Conservation (phyloP, 37 sponge, comb jelly and placozoan genomes). For the Geodia barretti region DNA sequence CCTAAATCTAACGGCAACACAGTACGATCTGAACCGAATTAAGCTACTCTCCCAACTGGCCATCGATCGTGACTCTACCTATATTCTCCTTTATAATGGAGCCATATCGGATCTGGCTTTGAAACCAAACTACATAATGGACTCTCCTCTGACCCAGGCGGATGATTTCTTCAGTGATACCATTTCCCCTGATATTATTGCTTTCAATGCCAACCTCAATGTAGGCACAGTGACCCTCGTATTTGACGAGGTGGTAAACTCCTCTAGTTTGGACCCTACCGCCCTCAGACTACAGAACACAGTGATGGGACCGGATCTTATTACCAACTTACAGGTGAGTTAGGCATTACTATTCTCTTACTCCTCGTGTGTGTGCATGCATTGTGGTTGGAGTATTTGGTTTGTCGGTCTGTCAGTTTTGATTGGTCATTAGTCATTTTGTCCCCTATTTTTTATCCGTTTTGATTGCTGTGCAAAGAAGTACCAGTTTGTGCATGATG, state of each 20-base stretch:
- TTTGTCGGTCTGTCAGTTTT: no score
- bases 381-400: neutral
- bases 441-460: neutral
- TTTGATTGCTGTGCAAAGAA: neutral
- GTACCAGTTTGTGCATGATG: no score
- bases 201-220: conserved; percentile 73
- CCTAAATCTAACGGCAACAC: conserved; percentile 74
- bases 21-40: conserved; percentile 70
- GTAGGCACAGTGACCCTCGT: conserved; percentile 65
- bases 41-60: conserved; percentile 69
- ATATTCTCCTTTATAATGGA: conserved; percentile 36
- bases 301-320: conserved; percentile 3
- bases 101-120: conserved; percentile 68
- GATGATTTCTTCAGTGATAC: conserved; percentile 61
- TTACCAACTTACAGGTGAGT: conserved; percentile 40
- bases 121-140: conserved; percentile 46
- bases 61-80: conserved; percentile 59
- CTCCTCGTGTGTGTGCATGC: neutral
- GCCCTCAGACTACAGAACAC: conserved; percentile 67
- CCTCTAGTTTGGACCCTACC: conserved; percentile 54
- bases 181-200: conserved; percentile 52
- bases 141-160: conserved; percentile 3
- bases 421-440: no score
- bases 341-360: no score
- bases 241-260: conserved; percentile 84